Percentiles rank a stretch among this genome's conserved stretches.
Conservation (phyloP, 2,113 vertebrate species). For the Danionella cerebrum region DNA sequence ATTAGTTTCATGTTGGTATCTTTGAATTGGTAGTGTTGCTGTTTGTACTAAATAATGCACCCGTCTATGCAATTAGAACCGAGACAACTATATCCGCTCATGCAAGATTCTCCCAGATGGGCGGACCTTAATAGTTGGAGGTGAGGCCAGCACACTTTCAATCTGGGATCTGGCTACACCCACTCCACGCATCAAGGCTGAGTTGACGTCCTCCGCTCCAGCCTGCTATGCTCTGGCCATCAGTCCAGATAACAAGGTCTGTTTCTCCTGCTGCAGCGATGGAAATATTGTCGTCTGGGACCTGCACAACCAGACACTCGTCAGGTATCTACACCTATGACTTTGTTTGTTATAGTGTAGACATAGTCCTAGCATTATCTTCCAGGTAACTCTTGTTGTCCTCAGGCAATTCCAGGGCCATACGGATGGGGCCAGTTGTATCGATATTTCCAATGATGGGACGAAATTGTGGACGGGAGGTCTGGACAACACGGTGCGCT, state of each 20-base stretch:
- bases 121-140: conserved; percentile 90
- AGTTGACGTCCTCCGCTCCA: no score
- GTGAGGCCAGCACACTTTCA: conserved; percentile 95
- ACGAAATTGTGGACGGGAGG: conserved; percentile 98
- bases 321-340: conserved; percentile 50
- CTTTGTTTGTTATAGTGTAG: no score
- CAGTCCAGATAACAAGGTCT: conserved; percentile 98
- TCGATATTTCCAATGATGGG: conserved; percentile 98
- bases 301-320: no score
- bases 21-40: background rate
- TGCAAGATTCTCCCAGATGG: conserved; percentile 94
- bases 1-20: background rate
- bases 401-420: conserved; percentile 97
- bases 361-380: no score
- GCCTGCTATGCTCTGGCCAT: no score
- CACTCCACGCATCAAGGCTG: conserved; percentile 96
- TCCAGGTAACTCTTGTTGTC: conserved; percentile 4
- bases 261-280: conserved; percentile 98
- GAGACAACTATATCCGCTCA: conserved; percentile 98
- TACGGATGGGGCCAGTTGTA: no score
- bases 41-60: background rate
- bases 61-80: conserved; percentile 69
- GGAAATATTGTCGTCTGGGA: conserved; percentile 97
- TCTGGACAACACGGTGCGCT: conserved; percentile 96
- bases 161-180: conserved; percentile 98